A percentile compares a stretch with the other conserved stretches of the same genome.
Evolutionary conservation across 1,140 invertebrate genomes (phyloP).

Genomic region (Panagrolaimus sp.): DNA sequence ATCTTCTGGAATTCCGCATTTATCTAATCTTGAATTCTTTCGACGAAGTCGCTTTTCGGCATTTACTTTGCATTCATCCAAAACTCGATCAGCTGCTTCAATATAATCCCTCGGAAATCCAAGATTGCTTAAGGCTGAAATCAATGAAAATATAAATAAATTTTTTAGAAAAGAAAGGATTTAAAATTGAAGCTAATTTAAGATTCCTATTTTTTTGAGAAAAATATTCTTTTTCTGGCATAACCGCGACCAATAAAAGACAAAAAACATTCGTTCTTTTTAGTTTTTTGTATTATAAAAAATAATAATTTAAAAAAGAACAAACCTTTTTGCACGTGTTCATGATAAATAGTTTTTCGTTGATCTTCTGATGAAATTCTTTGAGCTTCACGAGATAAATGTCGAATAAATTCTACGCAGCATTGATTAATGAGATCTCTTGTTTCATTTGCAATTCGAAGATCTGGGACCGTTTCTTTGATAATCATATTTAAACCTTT

Average conservation of each 20-base stretch:
- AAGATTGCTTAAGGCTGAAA: slow-evolving; percentile 52
- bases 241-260: neutral
- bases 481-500: slow-evolving; percentile 59
- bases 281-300: neutral
- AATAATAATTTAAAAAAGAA: neutral
- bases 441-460: slow-evolving; percentile 58
- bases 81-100: slow-evolving; percentile 54
- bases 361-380: slow-evolving; percentile 54
- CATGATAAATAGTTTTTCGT: slow-evolving; percentile 58
- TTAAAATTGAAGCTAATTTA: neutral
- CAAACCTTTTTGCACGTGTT: slow-evolving; percentile 57
- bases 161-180: neutral
- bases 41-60: slow-evolving; percentile 59
- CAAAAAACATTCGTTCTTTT: slow-evolving; percentile 7
- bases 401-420: slow-evolving; percentile 56
- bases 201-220: slow-evolving; percentile 18
- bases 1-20: slow-evolving; percentile 60
- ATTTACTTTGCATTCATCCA: slow-evolving; percentile 56
- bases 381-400: slow-evolving; percentile 55
- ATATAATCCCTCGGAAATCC: slow-evolving; percentile 51
- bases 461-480: slow-evolving; percentile 55
- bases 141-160: slow-evolving; percentile 14
- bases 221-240: neutral
- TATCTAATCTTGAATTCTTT: slow-evolving; percentile 60
- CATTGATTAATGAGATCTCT: slow-evolving; percentile 55